Evolutionary conservation across 2,888 invertebrate species (phyloP).

Genomic region (Trissolcus brochymenae): DNA sequence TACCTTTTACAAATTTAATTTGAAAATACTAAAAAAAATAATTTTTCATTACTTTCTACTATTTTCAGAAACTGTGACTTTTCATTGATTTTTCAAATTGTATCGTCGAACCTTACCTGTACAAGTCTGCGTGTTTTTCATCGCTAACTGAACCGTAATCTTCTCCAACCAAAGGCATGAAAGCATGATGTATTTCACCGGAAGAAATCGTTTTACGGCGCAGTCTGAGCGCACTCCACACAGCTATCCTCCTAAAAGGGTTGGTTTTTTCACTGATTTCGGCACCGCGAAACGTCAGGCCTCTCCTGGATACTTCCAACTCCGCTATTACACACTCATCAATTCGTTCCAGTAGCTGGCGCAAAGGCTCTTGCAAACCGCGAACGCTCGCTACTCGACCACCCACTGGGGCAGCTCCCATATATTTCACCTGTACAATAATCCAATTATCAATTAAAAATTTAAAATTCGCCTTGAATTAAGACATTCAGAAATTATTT

Average conservation of each 20-base stretch:
- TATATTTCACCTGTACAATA: constrained; percentile 83
- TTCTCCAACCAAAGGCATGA: constrained; percentile 82
- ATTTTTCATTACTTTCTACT: too few relatives aligned
- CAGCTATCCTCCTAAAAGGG: constrained; percentile 93
- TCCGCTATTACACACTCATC: constrained; percentile 68
- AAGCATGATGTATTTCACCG: constrained; percentile 82
- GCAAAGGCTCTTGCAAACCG: constrained; percentile 87
- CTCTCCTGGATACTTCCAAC: constrained; percentile 72
- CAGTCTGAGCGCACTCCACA: constrained; percentile 94
- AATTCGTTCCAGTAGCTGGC: constrained; percentile 71
- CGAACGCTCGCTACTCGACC: constrained; percentile 89
- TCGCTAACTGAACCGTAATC: constrained; percentile 77
- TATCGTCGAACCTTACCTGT: constrained; percentile 61
- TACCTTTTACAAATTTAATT: too few relatives aligned
- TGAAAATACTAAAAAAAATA: too few relatives aligned
- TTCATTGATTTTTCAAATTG: too few relatives aligned
- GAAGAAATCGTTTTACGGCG: constrained; percentile 61
- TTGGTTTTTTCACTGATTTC: constrained; percentile 79
- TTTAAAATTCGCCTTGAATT: too few relatives aligned
- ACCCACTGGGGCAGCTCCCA: constrained; percentile 87
- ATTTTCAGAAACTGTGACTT: too few relatives aligned
- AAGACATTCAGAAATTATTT: too few relatives aligned
- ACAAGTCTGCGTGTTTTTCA: constrained; percentile 78
- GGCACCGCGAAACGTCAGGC: constrained; percentile 70
- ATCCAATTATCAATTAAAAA: not conserved